phyloP scores from a whole-genome alignment of 2,113 vertebrate species.

The Pterophyllum scalare region DNA sequence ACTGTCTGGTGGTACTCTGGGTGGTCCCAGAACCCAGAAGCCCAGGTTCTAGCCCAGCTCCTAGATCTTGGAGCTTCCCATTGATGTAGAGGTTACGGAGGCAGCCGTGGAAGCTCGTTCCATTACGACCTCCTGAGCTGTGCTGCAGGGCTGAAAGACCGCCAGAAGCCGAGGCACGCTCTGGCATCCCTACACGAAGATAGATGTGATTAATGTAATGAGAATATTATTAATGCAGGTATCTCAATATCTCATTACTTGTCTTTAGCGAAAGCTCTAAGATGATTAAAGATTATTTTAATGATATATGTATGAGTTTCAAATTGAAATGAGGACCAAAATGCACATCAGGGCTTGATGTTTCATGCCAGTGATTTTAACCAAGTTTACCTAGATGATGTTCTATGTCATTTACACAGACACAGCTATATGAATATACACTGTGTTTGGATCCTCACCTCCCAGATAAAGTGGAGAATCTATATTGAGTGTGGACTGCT shows the following conservation, averaged over 20 bases:
- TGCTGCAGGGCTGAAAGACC: conserved; percentile 88
- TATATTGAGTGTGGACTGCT: conserved; percentile 90
- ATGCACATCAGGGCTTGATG: background rate
- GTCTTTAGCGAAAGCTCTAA: background rate
- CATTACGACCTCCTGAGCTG: conserved; percentile 87
- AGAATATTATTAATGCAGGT: background rate
- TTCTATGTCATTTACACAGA: background rate
- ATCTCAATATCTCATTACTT: background rate
- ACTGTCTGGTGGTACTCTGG: conserved; percentile 72
- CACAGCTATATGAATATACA: background rate
- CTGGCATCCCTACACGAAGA: conserved; percentile 87
- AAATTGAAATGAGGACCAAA: background rate
- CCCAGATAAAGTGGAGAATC: conserved; percentile 94
- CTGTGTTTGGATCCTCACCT: conserved; percentile 81
- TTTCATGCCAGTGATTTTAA: background rate
- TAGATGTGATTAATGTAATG: background rate
- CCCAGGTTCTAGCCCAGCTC: conserved; percentile 85
- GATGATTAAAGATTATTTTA: background rate
- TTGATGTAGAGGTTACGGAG: conserved; percentile 95
- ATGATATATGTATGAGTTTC: background rate
- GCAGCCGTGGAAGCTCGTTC: conserved; percentile 95
- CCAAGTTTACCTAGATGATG: background rate
- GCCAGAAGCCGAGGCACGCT: conserved; percentile 70
- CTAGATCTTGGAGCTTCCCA: conserved; percentile 93
- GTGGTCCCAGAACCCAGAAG: conserved; percentile 59